Evolutionary conservation across 2,888 invertebrate species (phyloP), one percentile per base, ranked within the genome.

Genomic region (Lacanobia wlatinum): DNA sequence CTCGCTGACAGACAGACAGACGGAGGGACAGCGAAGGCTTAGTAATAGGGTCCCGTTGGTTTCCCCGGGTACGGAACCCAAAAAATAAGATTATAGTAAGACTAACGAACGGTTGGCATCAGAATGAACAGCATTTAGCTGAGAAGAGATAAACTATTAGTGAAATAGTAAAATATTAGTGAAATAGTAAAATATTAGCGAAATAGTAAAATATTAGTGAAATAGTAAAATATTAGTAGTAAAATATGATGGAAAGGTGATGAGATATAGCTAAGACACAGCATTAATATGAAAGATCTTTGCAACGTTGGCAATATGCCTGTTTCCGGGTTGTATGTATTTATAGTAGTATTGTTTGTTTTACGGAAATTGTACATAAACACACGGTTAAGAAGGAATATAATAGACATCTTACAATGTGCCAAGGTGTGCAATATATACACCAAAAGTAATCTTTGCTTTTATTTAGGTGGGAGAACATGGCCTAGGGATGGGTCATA

Each of bases 231-330:
- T n/a, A n/a, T n/a, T n/a, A n/a, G n/a, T 28, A 28, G 28, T 34
- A 10, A 16, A 10, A 52, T 7, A 48, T 43, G 34, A 23, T 28
- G 8, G 18, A 38, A 50, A 59, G 34, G 10, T 62, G n/a, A 50
- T 61, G 46, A 75, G 23, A 77, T 60, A 55, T 9, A 50, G 34
- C 50, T 23, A 64, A 43, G 18, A 38, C 23, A 38, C 21, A 55
- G 18, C 21, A 23, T 34, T 40, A 40, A 58, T 55, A 53, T 53
- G 48, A 50, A 53, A 62, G 52, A 65, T 62, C 61, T 38, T 55
- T 12, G 65, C 48, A 40, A 43, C 14, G 52, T 72, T 80, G 79
- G 80, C 81, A 76, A 40, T 21, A 59, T 72, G 79, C 79, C 79
- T 76, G 18, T 16, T 80, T 72, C 79, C 76, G 50, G 61, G 61